Evolutionary conservation across 2,888 invertebrate genomes (phyloP), one percentile per base, ranked within the genome.

Genomic region (Electrophaes corylata): DNA sequence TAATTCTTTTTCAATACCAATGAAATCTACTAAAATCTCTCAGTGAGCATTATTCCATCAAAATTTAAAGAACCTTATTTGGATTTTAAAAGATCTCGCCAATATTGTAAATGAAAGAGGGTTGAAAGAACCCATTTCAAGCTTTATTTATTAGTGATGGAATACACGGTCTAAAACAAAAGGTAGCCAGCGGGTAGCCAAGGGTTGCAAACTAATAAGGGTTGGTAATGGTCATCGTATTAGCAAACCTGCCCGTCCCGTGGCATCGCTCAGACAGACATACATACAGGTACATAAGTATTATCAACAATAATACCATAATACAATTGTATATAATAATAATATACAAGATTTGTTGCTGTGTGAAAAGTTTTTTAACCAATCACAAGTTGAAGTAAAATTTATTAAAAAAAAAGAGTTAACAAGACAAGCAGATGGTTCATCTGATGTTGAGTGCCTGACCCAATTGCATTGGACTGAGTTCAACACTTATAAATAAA

Each of bases 201-300:
- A 29, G 37, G 46, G 39, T 40, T 44, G 51, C 43, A 31, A 52
- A 51, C 56, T 48, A 50, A 46, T 57, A 45, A 35, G 49, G 52
- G 48, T 37, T 35, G 29, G 26, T 29, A 54, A 46, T 23, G 18
- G 54, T 18, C 26, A 23, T 40, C 40, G 45, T 44, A 57, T 60
- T 56, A 55, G 43, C 19, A 40, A 29, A 18, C 31, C 47, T 47
- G 46, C 26, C 35, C 50, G 37, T 3, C 37, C 37, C 39, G 55
- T 33, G 19, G 47, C 46, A 41, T 47, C 16, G 18, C 33, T 12
- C 16, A 37, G 14, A 35, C 8, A 35, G 14, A 8, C 5, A 41
- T 8, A n/a, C n/a, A n/a, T n/a, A n/a, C n/a, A n/a, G n/a, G n/a
- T n/a, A n/a, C n/a, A n/a, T n/a, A n/a, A n/a, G n/a, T n/a, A n/a